Base-by-base conservation (phyloP, 2,797 vertebrate species). In the Melopsittacus undulatus region DNA sequence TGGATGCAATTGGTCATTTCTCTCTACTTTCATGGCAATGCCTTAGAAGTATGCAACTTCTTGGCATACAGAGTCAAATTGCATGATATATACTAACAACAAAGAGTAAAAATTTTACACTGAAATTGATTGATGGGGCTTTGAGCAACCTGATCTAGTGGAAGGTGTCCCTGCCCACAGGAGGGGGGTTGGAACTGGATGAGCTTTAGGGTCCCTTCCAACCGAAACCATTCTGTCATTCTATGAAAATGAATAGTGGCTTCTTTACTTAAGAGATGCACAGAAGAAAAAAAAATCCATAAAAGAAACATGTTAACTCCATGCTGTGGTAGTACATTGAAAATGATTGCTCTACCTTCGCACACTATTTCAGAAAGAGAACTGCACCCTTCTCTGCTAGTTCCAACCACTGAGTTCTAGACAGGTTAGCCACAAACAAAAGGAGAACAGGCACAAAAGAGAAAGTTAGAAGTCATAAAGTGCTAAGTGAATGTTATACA, bases 331-430 rank as follows among this genome's bases (percentile, higher is more conserved):
- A 89, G 85, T 81, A 96, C 83, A 96, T 61, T 8, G 87, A 91
- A 97, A 96, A 92, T 54, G 3, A 92, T 95, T 88, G 83, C 70
- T 97, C 97, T 98, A 98, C 97, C 98, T 98, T 98, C 95, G 59
- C 97, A 97, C 94, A 97, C 97, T 97, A 98, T 97, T 92, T 98
- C 97, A 96, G 97, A 96, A 93, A 97, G 96, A 97, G 96, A 96
- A 95, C 89, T 96, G 97, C 96, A 90, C 96, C 97, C 97, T 91
- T 97, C 98, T 98, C 97, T 98, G 98, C 96, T 96, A 97, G 62
- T 92, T 97, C 97, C 98, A 97, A 95, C 94, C 97, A 98, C 97
- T 98, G 97, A 97, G 91, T 80, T 98, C 98, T 98, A 97, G 96
- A 70, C 94, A 96, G 95, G 97, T 97, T 95, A 98, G 97, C 95